Evolutionary conservation across 2,888 invertebrate species (phyloP), one percentile per base, ranked within the genome.

Genomic region (Cerceris rybyensis): DNA sequence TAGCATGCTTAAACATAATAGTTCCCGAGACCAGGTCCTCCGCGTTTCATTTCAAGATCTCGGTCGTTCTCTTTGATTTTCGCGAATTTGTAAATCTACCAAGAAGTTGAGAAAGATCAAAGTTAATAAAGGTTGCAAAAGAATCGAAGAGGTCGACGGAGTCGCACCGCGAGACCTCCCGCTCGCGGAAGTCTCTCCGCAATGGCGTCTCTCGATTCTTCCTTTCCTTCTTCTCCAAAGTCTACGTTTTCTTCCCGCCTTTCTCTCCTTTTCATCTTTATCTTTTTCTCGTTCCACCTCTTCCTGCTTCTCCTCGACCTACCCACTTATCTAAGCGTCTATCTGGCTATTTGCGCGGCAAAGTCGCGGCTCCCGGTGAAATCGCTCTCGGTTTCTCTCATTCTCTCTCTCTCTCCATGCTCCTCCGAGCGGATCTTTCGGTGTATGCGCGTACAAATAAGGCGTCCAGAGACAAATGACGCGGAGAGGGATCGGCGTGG

Each of bases 401-500:
- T 17, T 54, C n/a, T 46, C 70, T 43, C n/a, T 46, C 70, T 43
- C 70, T 39, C 50, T 41, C 11, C 39, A 28, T 39, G 43, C 11
- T 42, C 11, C 28, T 17, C 11, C 16, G 7, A 14, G 59, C 64
- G 57, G 63, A 41, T 58, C 54, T 55, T 64, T 54, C 71, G 66
- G 69, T 75, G 75, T 69, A 68, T 57, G 81, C 80, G 82, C 88
- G 88, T 88, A 89, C 89, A 90, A 90, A 90, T 89, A 91, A 90
- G 89, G 86, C 88, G 88, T 83, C 86, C 85, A 83, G 84, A 90
- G 90, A 90, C 90, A 89, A 90, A 91, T 88, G 90, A 90, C 89
- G 87, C 85, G 88, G 85, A 90, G 90, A 89, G 88, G 89, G 90
- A 89, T 90, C 90, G 90, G 86, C 79, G 81, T 63, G 68, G 75